Conservation (phyloP, 2,888 invertebrate genomes). For the Uropetala carovei region DNA sequence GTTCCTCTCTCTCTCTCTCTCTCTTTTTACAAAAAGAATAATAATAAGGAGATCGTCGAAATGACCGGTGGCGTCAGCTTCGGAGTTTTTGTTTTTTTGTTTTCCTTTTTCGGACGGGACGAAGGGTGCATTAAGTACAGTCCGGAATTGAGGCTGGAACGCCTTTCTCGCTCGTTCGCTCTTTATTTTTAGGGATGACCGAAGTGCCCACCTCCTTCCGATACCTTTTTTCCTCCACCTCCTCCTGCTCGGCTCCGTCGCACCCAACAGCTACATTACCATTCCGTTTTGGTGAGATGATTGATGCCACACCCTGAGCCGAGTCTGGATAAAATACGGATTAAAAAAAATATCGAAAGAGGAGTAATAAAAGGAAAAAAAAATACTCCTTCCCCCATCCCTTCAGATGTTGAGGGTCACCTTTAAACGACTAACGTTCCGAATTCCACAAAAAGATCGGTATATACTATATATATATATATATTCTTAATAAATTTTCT, state of each 20-base stretch:
- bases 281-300: slow-evolving; percentile 25
- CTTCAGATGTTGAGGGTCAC: not conserved
- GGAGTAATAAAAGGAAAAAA: not conserved
- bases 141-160: slow-evolving; percentile 5
- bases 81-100: not conserved
- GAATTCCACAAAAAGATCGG: not conserved
- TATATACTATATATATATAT: not conserved
- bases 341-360: not conserved
- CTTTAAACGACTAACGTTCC: not conserved
- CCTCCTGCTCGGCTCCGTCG: not conserved
- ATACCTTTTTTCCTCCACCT: not conserved
- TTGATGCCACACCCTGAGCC: slow-evolving; percentile 30
- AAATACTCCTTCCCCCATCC: not conserved
- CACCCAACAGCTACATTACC: slow-evolving; percentile 46
- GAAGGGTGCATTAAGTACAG: not conserved
- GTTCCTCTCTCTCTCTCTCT: no score
- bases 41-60: not conserved
- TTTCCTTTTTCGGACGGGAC: not conserved
- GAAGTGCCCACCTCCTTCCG: slow-evolving; percentile 1
- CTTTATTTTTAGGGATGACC: slow-evolving; percentile 56
- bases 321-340: not conserved
- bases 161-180: not conserved
- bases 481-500: slow-evolving; percentile 4
- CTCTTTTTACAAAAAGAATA: not conserved
- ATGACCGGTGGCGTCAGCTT: slow-evolving; percentile 1